Conservation (phyloP, 2,113 vertebrate species). For the Albula glossodonta region DNA sequence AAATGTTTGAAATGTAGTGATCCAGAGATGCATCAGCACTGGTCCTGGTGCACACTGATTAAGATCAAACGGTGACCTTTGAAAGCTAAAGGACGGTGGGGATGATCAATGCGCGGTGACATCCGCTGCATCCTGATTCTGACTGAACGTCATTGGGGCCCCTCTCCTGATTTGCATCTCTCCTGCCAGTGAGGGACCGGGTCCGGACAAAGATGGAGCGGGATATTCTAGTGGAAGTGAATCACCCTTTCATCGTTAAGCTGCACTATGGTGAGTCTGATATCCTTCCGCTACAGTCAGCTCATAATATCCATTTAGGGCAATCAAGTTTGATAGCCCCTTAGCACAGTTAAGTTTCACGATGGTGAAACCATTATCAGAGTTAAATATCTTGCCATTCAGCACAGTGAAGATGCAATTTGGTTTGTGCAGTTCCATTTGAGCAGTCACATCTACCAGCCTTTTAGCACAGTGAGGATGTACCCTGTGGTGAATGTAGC, state of each 20-base stretch:
- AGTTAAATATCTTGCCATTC: not conserved
- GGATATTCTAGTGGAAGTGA: slow-evolving; percentile 97
- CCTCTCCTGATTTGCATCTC: slow-evolving; percentile 24
- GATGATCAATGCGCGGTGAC: slow-evolving; percentile 18
- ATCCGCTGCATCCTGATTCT: slow-evolving; percentile 50
- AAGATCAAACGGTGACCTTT: not conserved
- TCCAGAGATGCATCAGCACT: not conserved
- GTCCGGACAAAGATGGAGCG: slow-evolving; percentile 98
- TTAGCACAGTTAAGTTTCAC: not conserved
- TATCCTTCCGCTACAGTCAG: not conserved
- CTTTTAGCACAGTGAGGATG: not conserved
- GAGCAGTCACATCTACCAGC: not conserved
- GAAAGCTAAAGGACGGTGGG: not conserved
- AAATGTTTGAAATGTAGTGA: not conserved
- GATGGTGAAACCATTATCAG: not conserved
- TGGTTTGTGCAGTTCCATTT: too few relatives aligned
- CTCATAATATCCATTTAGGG: too few relatives aligned
- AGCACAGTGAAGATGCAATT: not conserved
- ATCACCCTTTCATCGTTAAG: slow-evolving; percentile 98
- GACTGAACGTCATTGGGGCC: slow-evolving; percentile 44
- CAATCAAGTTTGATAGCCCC: not conserved
- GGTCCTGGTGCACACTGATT: not conserved
- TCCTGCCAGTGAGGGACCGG: slow-evolving; percentile 85
- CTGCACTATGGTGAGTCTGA: slow-evolving; percentile 92
- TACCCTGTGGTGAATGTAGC: slow-evolving; percentile 80